Evolutionary conservation across 2,888 invertebrate genomes (phyloP), one percentile per base, ranked within the genome.

Genomic region (Mythimna pallens): DNA sequence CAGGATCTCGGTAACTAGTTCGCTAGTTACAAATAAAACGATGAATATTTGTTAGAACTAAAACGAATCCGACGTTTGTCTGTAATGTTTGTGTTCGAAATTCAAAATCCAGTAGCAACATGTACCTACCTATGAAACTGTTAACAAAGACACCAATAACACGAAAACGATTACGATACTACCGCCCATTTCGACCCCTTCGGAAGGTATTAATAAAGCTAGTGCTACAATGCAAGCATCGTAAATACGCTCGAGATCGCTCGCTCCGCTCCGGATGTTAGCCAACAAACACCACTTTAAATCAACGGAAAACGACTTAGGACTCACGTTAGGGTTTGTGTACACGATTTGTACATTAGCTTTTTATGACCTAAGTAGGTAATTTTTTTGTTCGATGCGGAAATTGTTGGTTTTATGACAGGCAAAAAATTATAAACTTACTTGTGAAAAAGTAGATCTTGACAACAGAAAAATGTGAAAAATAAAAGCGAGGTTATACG

Each of bases 281-380:
- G 83, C 82, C 85, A 87, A 87, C 91, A 93, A 93, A 94, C 92
- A 93, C 82, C 85, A 89, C 90, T 90, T 90, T 93, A 94, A 94
- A 93, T 94, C 94, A 93, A 88, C 86, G 88, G 88, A 87, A 90
- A 91, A 90, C 91, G 89, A 88, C 88, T 87, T 84, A 81, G 65
- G 79, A 78, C 70, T 70, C 22, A 65, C 64, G 66, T 91, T 84
- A 92, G 86, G 90, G 78, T 75, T 76, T 73, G 85, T 61, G 22
- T 80, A 89, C 87, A 88, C 70, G 69, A 76, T 71, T 69, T 62
- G 66, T 64, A 34, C 63, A 61, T 57, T 66, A 43, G 9, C 8
- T 25, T 65, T 72, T 72, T 69, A 67, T 72, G 50, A 67, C 50
- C 50, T 64, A 34, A 34, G 58, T 57, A 17, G 30, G 30, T 8